Percentiles rank a stretch among this genome's conserved stretches.
phyloP scores from a whole-genome alignment of 2,797 vertebrate genomes.

The Sebastes steindachneri region DNA sequence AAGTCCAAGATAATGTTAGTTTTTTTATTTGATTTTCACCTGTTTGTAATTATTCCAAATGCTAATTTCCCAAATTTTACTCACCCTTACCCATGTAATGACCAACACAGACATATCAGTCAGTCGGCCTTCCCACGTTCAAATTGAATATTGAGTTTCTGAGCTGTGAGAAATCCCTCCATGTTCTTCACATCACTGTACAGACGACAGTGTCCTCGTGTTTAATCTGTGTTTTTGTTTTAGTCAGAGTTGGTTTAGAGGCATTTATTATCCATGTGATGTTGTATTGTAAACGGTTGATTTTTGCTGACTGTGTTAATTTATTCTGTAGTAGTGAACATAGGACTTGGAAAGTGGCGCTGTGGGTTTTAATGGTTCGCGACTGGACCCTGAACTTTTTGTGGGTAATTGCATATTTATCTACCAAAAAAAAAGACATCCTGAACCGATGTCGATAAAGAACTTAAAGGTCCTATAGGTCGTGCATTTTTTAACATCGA shows the following conservation, averaged over 20 bases:
- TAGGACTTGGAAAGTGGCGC: constrained; percentile 34
- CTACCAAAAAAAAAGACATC: background rate
- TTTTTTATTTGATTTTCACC: background rate
- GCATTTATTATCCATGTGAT: constrained; percentile 38
- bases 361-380: background rate
- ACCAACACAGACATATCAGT: background rate
- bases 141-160: background rate
- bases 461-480: background rate
- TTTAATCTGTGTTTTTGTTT: constrained; percentile 7
- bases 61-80: background rate
- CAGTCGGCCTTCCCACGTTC: background rate
- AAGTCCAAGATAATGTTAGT: background rate
- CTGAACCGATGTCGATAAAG: fast-evolving
- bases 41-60: background rate
- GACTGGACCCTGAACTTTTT: background rate
- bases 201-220: constrained; percentile 14
- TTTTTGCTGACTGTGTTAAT: constrained; percentile 68
- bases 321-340: constrained; percentile 59
- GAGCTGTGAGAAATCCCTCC: constrained; percentile 31
- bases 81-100: fast-evolving
- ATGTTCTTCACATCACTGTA: constrained; percentile 37
- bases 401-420: background rate
- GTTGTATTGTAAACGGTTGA: constrained; percentile 27
- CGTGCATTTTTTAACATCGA: background rate
- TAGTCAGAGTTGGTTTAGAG: background rate